Percentiles rank a stretch among this genome's conserved stretches.
Conservation (phyloP, 2,113 vertebrate genomes). For the Lophotis ruficrista region DNA sequence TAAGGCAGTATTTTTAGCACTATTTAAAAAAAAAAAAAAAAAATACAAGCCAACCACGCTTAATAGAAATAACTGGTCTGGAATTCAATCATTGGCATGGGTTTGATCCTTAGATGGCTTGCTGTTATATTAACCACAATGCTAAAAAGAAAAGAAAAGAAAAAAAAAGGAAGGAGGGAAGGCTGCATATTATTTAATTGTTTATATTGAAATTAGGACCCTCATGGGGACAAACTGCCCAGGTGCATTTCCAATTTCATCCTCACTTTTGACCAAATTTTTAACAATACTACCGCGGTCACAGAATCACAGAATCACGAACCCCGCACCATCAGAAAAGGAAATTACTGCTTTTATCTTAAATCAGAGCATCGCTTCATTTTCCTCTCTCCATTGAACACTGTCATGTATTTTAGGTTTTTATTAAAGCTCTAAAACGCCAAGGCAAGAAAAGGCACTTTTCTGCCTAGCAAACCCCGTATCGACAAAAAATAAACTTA, state of each 20-base stretch:
- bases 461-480: neutral
- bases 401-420: neutral
- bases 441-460: neutral
- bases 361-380: neutral
- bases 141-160: neutral
- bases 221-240: neutral
- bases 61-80: neutral
- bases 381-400: neutral
- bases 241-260: neutral
- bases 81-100: neutral
- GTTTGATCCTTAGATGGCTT: neutral
- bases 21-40: neutral
- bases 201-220: neutral
- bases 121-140: neutral
- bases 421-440: neutral
- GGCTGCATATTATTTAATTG: neutral
- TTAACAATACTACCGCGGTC: neutral
- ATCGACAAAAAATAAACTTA: neutral
- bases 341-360: neutral
- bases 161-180: fast-evolving
- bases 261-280: neutral
- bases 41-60: neutral
- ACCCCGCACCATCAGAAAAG: fast-evolving
- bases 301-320: neutral
- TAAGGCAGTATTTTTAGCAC: neutral